These are phyloP conservation scores for Gobius niger DNA, from an alignment of 2,113 vertebrate genomes.

Conservation along the genomic window DNA sequence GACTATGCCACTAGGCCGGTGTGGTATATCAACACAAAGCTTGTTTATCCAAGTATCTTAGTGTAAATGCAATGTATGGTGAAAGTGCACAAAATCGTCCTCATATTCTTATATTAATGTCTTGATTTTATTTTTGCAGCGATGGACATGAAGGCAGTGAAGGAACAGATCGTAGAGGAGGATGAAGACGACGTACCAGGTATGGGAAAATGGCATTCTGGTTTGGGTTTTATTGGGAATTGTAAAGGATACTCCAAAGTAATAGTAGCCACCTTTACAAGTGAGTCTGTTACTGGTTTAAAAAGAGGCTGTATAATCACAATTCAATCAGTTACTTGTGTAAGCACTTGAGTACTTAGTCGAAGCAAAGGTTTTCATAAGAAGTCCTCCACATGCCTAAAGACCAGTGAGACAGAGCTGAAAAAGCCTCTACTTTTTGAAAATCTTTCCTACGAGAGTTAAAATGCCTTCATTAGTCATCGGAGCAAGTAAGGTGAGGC, in stretches of 20 bases:
- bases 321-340: no score
- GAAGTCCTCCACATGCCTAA: no score
- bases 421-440: no score
- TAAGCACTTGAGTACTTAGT: no score
- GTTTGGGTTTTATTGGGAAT: no score
- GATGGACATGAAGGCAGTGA: conserved; percentile 91
- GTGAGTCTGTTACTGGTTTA: no score
- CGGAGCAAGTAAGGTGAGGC: not conserved
- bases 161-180: conserved; percentile 94
- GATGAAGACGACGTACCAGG: conserved; percentile 98
- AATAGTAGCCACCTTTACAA: not conserved
- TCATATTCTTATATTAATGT: not conserved
- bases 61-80: not conserved
- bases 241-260: not conserved
- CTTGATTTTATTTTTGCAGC: conserved; percentile 40
- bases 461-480: not conserved
- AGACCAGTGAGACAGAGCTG: no score
- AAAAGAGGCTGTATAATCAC: no score
- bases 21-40: not conserved
- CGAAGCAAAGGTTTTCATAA: no score
- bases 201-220: conserved; percentile 60
- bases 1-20: not conserved
- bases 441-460: no score
- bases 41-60: not conserved
- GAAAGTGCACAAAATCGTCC: not conserved